Percentiles rank a stretch among this genome's conserved stretches.
Evolutionary conservation across 30 jellyfish, hydroid and myxozoan species (phyloP).

Genomic region (Nemopilema nomurai): DNA sequence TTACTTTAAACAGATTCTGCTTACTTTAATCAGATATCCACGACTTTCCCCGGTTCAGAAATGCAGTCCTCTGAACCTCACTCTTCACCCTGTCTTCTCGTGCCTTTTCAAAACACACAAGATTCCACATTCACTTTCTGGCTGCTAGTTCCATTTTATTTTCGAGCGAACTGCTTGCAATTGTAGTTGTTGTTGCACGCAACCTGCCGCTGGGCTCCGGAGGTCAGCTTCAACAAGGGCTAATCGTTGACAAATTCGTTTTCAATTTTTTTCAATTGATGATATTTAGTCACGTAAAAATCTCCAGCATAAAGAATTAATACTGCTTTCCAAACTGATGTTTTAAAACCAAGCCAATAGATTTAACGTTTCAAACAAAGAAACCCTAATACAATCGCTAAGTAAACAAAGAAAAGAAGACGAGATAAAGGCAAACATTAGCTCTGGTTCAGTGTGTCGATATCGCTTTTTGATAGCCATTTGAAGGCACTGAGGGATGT

Average conservation of each 20-base stretch:
- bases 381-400: not conserved
- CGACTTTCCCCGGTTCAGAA: no score
- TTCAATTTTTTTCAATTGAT: not conserved
- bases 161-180: no score
- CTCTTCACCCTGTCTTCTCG: no score
- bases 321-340: not conserved
- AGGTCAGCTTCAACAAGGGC: no score
- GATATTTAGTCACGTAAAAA: not conserved
- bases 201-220: no score
- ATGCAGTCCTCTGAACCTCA: no score
- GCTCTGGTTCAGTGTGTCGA: slow-evolving; percentile 2
- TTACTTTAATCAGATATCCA: no score
- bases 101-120: no score
- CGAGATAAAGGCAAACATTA: slow-evolving; percentile 7
- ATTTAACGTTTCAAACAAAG: not conserved
- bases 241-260: not conserved
- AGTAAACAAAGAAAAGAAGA: not conserved
- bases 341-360: not conserved
- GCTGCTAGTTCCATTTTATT: no score
- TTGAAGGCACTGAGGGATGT: slow-evolving; percentile 30
- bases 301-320: not conserved
- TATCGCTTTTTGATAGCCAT: not conserved
- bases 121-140: no score
- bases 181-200: no score
- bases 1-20: no score